Evolutionary conservation across 2,113 vertebrate genomes (phyloP), one percentile per base, ranked within the genome.

Genomic region (Brachionichthys hirsutus): DNA sequence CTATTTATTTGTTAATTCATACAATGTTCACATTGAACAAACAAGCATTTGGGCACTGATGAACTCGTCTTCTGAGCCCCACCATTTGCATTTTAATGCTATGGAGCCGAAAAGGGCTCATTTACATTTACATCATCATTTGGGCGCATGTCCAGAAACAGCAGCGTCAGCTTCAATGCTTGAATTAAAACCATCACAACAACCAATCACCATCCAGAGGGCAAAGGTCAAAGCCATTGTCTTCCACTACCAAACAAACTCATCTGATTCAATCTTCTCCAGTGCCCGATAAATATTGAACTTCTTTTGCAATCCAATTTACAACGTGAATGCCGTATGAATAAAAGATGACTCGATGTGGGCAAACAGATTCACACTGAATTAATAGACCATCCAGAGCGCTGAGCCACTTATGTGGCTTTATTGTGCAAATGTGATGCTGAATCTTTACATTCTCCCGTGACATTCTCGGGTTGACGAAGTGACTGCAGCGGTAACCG

Each of bases 311-410:
- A 63, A 62, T 69, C 18, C 62, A 36, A 60, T 67, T 76, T 42
- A 60, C 53, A 44, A 38, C 62, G 55, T 65, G 62, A 78, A 59
- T 51, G 53, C 56, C 20, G 36, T 16, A 77, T 85, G 77, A 83
- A 78, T 79, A 72, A 81, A 75, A 72, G 67, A 83, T 77, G 63
- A 50, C 15, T 73, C 13, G 20, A 24, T 58, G 69, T 46, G 65
- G 59, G 60, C 49, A 79, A 69, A 67, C 24, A 61, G 60, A 61
- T 70, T 80, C 57, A 16, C 65, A 48, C 40, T 42, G 62, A 68
- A 36, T 74, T 54, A 62, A 83, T 70, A 70, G 77, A 63, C 20
- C 63, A 43, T 59, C 40, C 55, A 42, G 48, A 52, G 40, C 45
- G 63, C 49, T 24, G 8, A 64, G 42, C 17, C 49, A 0, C 16